These are phyloP conservation scores for Dryas iulia DNA, from an alignment of 1,140 invertebrate genomes.

Conservation along the genomic window DNA sequence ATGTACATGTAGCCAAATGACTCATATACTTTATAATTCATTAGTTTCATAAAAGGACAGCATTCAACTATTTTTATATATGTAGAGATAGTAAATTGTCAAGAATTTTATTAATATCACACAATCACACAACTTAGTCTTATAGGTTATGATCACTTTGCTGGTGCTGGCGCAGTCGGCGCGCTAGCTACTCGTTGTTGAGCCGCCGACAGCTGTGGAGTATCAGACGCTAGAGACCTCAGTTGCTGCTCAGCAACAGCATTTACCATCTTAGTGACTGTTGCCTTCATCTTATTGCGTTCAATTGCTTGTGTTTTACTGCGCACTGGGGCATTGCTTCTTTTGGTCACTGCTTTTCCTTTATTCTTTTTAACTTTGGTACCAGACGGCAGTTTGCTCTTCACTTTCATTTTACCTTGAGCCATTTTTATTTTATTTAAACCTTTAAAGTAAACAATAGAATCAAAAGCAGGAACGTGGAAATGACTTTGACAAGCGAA, in stretches of 20 bases:
- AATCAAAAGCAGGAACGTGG: constrained; percentile 19
- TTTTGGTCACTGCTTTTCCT: constrained; percentile 65
- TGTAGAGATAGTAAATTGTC: no score
- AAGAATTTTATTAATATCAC: not conserved
- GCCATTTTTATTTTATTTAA: constrained; percentile 52
- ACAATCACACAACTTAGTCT: not conserved
- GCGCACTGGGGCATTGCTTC: constrained; percentile 61
- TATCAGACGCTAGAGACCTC: constrained; percentile 56
- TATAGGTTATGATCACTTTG: constrained; percentile 42
- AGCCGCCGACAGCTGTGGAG: constrained; percentile 59
- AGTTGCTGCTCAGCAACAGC: constrained; percentile 67
- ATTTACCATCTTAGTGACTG: constrained; percentile 73
- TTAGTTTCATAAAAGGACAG: no score
- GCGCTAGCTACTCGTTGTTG: constrained; percentile 61
- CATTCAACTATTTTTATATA: no score
- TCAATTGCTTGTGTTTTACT: constrained; percentile 54
- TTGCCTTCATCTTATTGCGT: constrained; percentile 66
- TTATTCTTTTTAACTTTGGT: constrained; percentile 65
- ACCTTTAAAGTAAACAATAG: constrained; percentile 3
- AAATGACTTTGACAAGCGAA: constrained; percentile 23
- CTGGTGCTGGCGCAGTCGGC: constrained; percentile 59
- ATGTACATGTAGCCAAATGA: no score
- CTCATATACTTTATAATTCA: no score
- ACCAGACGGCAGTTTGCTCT: constrained; percentile 65
- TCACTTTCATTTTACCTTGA: constrained; percentile 73